These are phyloP conservation scores for Haliclona indistincta DNA, from an alignment of 37 sponge, comb jelly and placozoan species.

Conservation along the genomic window DNA sequence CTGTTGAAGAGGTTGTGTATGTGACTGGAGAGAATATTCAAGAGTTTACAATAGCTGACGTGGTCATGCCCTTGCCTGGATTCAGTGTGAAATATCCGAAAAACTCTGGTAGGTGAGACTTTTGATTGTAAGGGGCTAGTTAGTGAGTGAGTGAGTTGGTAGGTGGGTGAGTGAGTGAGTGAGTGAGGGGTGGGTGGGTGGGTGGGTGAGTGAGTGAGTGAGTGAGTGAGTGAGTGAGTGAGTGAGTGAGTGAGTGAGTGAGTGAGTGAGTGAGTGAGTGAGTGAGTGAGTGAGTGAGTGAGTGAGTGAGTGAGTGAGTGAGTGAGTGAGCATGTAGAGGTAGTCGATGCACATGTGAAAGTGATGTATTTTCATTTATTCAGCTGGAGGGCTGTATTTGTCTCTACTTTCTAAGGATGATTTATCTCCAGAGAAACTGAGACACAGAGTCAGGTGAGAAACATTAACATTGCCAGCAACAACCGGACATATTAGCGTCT, in stretches of 20 bases:
- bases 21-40: slow-evolving; percentile 53
- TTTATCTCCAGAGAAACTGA: slow-evolving; percentile 40
- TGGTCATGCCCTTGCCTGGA: slow-evolving; percentile 83
- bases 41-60: slow-evolving; percentile 56
- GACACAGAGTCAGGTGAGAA: slow-evolving; percentile 66
- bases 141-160: no score
- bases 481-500: no score
- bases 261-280: not conserved
- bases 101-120: slow-evolving; percentile 58
- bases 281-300: not conserved
- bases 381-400: slow-evolving; percentile 54
- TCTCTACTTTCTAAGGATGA: slow-evolving; percentile 58
- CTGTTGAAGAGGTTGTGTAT: slow-evolving; percentile 11
- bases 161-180: no score
- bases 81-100: slow-evolving; percentile 59
- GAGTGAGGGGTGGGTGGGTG: no score
- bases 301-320: not conserved
- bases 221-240: not conserved
- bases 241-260: not conserved
- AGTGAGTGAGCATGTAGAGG: not conserved
- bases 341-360: not conserved
- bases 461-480: not conserved
- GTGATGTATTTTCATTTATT: not conserved
- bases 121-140: slow-evolving; percentile 62
- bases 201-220: no score